Evolutionary conservation across 2,888 invertebrate genomes (phyloP).

Genomic region (Argynnis bischoffii): DNA sequence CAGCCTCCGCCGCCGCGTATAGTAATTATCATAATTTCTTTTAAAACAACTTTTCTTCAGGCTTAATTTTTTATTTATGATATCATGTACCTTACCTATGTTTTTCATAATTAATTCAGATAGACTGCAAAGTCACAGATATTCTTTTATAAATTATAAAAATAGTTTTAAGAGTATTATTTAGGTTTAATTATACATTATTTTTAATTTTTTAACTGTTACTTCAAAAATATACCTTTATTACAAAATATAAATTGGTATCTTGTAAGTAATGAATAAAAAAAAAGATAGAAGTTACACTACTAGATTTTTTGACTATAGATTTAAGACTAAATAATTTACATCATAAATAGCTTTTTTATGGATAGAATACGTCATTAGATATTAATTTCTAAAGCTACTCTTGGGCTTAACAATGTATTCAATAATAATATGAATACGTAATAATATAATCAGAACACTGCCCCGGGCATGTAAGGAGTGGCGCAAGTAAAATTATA

Average conservation of each 20-base stretch:
- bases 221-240: no score
- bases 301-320: neutral
- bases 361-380: neutral
- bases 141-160: no score
- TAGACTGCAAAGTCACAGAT: no score
- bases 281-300: no score
- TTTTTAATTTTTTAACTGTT: no score
- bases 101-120: no score
- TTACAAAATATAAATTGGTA: no score
- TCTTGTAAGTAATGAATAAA: no score
- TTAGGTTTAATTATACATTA: no score
- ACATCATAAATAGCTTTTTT: conserved; percentile 3
- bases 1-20: conserved; percentile 47
- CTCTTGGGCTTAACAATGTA: conserved; percentile 14
- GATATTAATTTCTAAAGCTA: neutral
- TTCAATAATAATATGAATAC: conserved; percentile 23
- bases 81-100: no score
- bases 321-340: no score
- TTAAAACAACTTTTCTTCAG: conserved; percentile 42
- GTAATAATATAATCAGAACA: conserved; percentile 17
- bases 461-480: conserved; percentile 3
- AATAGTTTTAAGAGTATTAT: no score
- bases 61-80: conserved; percentile 17
- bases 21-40: conserved; percentile 59
- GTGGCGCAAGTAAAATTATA: neutral